Evolutionary conservation across 1,140 invertebrate genomes (phyloP), one percentile per base, ranked within the genome.

Genomic region (Drosophila tani): DNA sequence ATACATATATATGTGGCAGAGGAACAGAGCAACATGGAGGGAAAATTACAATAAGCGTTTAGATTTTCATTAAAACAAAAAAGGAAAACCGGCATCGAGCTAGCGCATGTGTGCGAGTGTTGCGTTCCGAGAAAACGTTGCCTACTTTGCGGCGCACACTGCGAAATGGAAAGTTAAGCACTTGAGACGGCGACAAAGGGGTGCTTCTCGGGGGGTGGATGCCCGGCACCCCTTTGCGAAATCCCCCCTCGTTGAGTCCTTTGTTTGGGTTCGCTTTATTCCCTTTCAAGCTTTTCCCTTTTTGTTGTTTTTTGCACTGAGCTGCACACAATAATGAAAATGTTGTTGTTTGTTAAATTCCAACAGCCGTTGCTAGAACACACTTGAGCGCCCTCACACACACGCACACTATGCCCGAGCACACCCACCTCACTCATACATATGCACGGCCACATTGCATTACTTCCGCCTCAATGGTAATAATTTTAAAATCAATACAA

Each of bases 401-500:
- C 70, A 64, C 51, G 53, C 64, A 67, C 51, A 56, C 64, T 40
- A 38, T 38, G 45, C 49, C 12, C 12, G 35, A 14, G 12, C 35
- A 38, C 35, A 38, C 35, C 35, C 12, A 12, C 1, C 55, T n/a
- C 35, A 79, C 64, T 46, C 53, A 68, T 43, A 81, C 66, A 76
- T 64, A 62, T 56, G 66, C 56, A 53, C 32, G 38, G 67, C 63
- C 59, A 83, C 81, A 83, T 88, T 80, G 87, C 81, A 91, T 91
- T 91, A 88, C 88, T 91, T 91, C 84, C 88, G 88, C 90, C 84
- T 91, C 77, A 84, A 58, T 74, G 88, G 88, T 91, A 91, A 91
- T 91, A 91, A 91, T 91, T 91, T 91, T 91, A 91, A 91, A 91
- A 91, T 91, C 88, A 85, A 91, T 91, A 91, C 88, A 91, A 91